Evolutionary conservation across 2,113 vertebrate genomes (phyloP), one percentile per base, ranked within the genome.

Genomic region (Suncus etruscus): DNA sequence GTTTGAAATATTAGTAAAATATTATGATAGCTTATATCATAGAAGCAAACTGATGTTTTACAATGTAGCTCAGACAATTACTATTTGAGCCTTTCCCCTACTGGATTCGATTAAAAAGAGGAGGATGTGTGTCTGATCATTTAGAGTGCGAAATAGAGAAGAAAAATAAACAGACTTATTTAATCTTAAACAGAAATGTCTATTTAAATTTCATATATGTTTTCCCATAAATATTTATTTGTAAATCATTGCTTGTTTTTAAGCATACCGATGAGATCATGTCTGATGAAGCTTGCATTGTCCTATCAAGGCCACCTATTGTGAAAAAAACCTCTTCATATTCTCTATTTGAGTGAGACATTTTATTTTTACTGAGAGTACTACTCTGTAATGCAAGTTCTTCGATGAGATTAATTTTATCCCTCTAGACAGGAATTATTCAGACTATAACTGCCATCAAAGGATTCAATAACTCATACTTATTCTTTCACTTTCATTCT

Each of bases 401-500:
- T 76, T 81, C 45, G 4, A 70, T 63, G 9, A 58, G n/a, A 12
- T 87, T 73, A 77, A 77, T 90, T 87, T 80, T 22, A 68, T 14
- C 2, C 5, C n/a, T 27, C 39, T 51, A 82, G 12, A 94, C 87
- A 32, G 32, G 79, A 90, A 72, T 5, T 54, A 27, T 48, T 84
- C 1, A 65, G 45, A n/a, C 31, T 32, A 22, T 61, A 84, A 51
- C 24, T 87, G 27, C 16, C 9, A 81, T 77, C 24, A 11, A 10
- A 61, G 89, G 25, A 83, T 66, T n/a, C 47, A 70, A 83, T 79
- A 78, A 65, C 11, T 78, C 63, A 72, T 54, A 78, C 4, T 69
- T 47, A 77, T 74, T 27, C 32, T 25, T 94, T 80, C 74, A 32
- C 12, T 78, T 72, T 84, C n/a, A 29, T 84, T 90, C 81, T 87